These are phyloP conservation scores for Eulemur coronatus DNA, from an alignment of 2,797 vertebrate species.

Conservation along the genomic window DNA sequence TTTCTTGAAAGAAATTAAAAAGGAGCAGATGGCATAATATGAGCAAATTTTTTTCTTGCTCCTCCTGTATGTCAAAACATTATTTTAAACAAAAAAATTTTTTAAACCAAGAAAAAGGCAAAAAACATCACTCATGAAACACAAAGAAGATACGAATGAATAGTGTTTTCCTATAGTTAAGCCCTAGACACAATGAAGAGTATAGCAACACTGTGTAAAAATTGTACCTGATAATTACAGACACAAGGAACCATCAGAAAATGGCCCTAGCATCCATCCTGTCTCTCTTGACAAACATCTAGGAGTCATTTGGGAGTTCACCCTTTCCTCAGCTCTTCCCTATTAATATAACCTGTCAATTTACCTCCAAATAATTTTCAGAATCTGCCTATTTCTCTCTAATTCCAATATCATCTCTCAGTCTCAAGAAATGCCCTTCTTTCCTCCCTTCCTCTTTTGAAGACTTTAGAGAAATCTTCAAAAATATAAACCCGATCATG, in stretches of 20 bases:
- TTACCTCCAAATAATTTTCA: not conserved
- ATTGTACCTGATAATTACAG: not conserved
- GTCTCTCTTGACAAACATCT: not conserved
- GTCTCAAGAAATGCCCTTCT: not conserved
- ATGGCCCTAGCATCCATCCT: no score
- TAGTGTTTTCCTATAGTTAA: not conserved
- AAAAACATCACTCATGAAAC: not conserved
- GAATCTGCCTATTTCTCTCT: not conserved
- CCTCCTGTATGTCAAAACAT: conserved; percentile 36
- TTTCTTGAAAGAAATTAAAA: conserved; percentile 59
- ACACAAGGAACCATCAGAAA: not conserved
- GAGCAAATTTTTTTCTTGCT: conserved; percentile 41
- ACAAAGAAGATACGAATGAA: not conserved
- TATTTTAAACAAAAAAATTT: conserved; percentile 9
- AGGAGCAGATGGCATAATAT: conserved; percentile 48
- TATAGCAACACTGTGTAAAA: not conserved
- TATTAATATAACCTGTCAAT: not conserved
- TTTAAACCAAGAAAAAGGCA: not conserved
- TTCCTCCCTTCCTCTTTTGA: not conserved
- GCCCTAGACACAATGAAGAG: not conserved
- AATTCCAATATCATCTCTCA: not conserved
- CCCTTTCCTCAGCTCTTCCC: not conserved
- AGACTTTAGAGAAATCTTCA: not conserved
- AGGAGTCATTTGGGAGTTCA: not conserved
- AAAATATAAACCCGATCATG: conserved; percentile 3